Conservation (phyloP, 64 coral and sea anemone genomes). For the Hydrozoanthus tunicans region DNA sequence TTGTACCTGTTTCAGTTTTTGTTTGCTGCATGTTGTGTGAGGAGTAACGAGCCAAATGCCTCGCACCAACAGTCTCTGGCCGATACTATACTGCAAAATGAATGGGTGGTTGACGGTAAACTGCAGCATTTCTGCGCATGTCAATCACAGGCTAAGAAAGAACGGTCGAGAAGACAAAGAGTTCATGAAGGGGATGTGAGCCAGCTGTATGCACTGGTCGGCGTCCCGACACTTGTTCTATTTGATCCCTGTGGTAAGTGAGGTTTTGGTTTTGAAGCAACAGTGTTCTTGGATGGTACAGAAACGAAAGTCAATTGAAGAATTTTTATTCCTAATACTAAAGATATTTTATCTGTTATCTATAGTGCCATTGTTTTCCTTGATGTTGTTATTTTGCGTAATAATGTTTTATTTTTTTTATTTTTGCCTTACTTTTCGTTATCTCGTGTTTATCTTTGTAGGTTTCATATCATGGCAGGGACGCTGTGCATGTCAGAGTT, state of each 20-base stretch:
- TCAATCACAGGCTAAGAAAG: neutral
- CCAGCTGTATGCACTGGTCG: constrained; percentile 46
- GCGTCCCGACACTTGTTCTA: constrained; percentile 47
- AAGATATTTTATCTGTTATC: too few species aligned
- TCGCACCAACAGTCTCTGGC: constrained; percentile 19
- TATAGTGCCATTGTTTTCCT: too few species aligned
- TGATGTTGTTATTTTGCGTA: too few species aligned
- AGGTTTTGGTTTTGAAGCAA: neutral
- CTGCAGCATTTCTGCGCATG: constrained; percentile 50
- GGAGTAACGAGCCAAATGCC: constrained; percentile 29
- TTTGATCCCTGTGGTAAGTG: constrained; percentile 20
- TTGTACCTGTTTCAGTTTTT: neutral
- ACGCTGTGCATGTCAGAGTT: constrained; percentile 30
- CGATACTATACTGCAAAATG: neutral
- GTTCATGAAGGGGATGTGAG: constrained; percentile 49
- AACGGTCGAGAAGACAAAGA: constrained; percentile 4
- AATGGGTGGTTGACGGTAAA: neutral
- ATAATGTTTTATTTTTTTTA: neutral
- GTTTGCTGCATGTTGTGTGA: constrained; percentile 37
- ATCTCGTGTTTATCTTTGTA: neutral
- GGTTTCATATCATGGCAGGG: constrained; percentile 46
- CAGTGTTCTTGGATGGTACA: neutral
- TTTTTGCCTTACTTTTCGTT: neutral
- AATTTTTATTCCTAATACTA: too few species aligned
- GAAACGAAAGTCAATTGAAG: neutral